Conservation (phyloP, 2,888 invertebrate species). For the Diloba caeruleocephala region DNA sequence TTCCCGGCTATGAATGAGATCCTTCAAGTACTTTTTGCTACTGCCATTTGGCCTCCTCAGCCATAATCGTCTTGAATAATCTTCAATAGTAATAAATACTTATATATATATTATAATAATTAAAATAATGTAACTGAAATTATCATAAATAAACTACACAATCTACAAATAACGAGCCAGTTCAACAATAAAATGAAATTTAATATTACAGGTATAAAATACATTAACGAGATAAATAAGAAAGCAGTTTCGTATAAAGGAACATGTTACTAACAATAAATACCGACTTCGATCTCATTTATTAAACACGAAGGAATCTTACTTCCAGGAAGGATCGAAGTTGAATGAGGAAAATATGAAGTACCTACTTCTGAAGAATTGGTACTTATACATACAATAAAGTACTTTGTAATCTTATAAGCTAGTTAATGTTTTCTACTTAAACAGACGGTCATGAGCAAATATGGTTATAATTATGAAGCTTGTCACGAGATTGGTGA, state of each 20-base stretch:
- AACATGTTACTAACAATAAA: constrained; percentile 18
- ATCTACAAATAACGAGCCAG: background rate
- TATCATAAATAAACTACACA: background rate
- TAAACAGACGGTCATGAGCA: no score
- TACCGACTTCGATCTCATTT: constrained; percentile 23
- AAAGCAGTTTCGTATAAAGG: constrained; percentile 4
- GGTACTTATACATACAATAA: no score
- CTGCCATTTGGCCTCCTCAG: no score
- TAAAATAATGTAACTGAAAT: constrained; percentile 8
- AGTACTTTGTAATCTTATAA: no score
- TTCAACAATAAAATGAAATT: background rate
- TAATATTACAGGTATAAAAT: background rate
- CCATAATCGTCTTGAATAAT: constrained; percentile 4
- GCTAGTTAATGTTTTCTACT: no score
- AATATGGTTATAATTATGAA: no score
- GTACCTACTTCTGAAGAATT: no score
- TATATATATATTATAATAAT: background rate
- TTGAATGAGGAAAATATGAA: constrained; percentile 20
- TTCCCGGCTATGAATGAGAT: no score
- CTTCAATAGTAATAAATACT: background rate
- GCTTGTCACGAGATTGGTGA: no score
- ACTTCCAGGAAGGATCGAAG: constrained; percentile 34
- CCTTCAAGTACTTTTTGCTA: no score
- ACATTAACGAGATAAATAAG: constrained; percentile 10
- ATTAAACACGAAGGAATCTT: constrained; percentile 29